Conservation (phyloP, 2,113 vertebrate species). For the Paraplagusia blochii region DNA sequence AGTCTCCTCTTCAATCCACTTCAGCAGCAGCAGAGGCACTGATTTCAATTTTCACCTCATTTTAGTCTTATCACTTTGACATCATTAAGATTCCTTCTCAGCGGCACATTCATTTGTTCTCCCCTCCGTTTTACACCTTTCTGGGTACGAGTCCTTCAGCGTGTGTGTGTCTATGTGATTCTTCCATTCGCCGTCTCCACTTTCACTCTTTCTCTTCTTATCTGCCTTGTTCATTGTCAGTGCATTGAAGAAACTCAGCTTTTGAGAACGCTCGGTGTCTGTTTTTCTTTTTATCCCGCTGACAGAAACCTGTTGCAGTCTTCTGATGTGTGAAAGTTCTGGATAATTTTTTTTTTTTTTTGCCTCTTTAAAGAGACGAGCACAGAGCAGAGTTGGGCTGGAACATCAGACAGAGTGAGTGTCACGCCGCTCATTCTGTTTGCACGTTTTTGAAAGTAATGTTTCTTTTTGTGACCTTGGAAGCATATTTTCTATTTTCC, state of each 20-base stretch:
- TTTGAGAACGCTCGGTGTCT: slow-evolving; percentile 55
- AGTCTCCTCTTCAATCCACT: slow-evolving; percentile 45
- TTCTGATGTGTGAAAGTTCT: slow-evolving; percentile 53
- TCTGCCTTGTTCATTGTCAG: slow-evolving; percentile 60
- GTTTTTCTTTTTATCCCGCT: slow-evolving; percentile 60
- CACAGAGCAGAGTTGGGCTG: slow-evolving; percentile 13
- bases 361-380: slow-evolving; percentile 31
- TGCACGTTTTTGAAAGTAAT: slow-evolving; percentile 39
- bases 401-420: slow-evolving; percentile 42
- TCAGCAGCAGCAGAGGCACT: slow-evolving; percentile 46
- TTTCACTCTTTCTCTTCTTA: slow-evolving; percentile 42
- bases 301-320: slow-evolving; percentile 62
- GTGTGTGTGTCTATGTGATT: slow-evolving; percentile 27
- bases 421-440: slow-evolving; percentile 31
- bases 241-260: slow-evolving; percentile 63
- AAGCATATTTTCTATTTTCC: slow-evolving; percentile 28
- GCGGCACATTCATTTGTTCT: slow-evolving; percentile 58
- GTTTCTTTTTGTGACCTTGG: slow-evolving; percentile 21
- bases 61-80: slow-evolving; percentile 67
- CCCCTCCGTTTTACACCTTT: slow-evolving; percentile 67
- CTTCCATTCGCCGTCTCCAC: slow-evolving; percentile 22
- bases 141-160: slow-evolving; percentile 43
- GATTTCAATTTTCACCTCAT: slow-evolving; percentile 70
- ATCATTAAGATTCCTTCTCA: slow-evolving; percentile 69
- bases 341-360: slow-evolving; percentile 51